Conservation (phyloP, 2,888 invertebrate species). For the Eurois occulta region DNA sequence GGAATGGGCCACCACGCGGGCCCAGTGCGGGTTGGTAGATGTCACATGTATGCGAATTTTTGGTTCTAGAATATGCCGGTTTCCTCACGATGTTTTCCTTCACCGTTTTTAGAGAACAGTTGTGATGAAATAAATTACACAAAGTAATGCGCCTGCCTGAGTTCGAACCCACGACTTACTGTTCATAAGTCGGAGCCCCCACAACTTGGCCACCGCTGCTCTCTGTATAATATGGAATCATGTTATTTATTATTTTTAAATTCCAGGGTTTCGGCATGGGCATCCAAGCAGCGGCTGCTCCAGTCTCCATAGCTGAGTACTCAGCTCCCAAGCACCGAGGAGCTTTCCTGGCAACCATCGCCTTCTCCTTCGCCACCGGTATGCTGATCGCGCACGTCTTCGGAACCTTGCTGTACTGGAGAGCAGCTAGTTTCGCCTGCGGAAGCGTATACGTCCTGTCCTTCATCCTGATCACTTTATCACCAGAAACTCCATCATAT, state of each 20-base stretch:
- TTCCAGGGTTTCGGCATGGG: conserved; percentile 90
- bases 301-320: conserved; percentile 87
- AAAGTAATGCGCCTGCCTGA: too few relatives aligned
- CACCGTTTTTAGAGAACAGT: background rate
- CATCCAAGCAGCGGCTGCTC: conserved; percentile 86
- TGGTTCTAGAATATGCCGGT: too few relatives aligned
- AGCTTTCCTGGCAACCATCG: conserved; percentile 91
- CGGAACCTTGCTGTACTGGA: conserved; percentile 91
- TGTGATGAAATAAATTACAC: too few relatives aligned
- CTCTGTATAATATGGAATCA: too few relatives aligned
- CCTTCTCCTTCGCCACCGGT: conserved; percentile 91
- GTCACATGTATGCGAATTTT: too few relatives aligned
- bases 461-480: conserved; percentile 87
- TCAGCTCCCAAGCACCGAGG: conserved; percentile 91
- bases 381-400: conserved; percentile 92
- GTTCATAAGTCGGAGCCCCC: too few relatives aligned
- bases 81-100: too few relatives aligned
- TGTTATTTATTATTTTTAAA: background rate
- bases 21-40: too few relatives aligned
- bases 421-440: conserved; percentile 89
- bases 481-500: conserved; percentile 93
- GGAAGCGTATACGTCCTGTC: conserved; percentile 87
- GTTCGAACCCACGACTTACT: too few relatives aligned
- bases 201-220: too few relatives aligned
- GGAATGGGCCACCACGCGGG: too few relatives aligned